phyloP scores from a whole-genome alignment of 2,888 invertebrate species.

The Drosophila leonis region DNA sequence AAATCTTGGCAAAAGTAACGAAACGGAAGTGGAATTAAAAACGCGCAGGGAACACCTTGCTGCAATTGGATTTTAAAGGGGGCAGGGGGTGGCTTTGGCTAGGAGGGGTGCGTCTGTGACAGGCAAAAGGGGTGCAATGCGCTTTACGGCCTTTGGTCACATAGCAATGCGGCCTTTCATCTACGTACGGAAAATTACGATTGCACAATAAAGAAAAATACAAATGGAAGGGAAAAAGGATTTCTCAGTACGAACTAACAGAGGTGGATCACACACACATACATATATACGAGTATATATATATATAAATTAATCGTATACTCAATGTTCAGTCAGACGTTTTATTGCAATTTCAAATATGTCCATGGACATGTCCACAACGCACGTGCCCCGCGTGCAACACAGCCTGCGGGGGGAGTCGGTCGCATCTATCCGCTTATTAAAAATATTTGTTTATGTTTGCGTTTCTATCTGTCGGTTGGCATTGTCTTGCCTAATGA shows the following conservation, averaged over 20 bases:
- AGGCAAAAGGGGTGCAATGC: constrained; percentile 43
- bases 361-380: constrained; percentile 47
- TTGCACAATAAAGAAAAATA: constrained; percentile 51
- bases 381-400: constrained; percentile 54
- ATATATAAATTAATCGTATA: constrained; percentile 69
- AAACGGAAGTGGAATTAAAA: constrained; percentile 64
- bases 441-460: constrained; percentile 72
- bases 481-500: constrained; percentile 58
- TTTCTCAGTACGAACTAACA: constrained; percentile 48
- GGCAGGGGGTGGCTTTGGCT: constrained; percentile 6
- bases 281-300: background rate
- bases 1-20: constrained; percentile 51
- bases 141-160: constrained; percentile 25
- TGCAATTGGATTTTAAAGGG: constrained; percentile 7
- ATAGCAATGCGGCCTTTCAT: constrained; percentile 61
- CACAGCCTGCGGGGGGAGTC: background rate
- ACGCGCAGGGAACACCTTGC: constrained; percentile 62
- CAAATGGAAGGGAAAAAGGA: constrained; percentile 51
- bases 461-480: constrained; percentile 17
- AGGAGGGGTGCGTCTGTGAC: constrained; percentile 41
- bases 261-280: constrained; percentile 12
- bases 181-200: constrained; percentile 69
- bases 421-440: constrained; percentile 56
- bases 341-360: constrained; percentile 76
- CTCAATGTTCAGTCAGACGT: constrained; percentile 74